Evolutionary conservation across 2,113 vertebrate species (phyloP), one percentile per base, ranked within the genome.

Genomic region (Ceyx cyanopectus): DNA sequence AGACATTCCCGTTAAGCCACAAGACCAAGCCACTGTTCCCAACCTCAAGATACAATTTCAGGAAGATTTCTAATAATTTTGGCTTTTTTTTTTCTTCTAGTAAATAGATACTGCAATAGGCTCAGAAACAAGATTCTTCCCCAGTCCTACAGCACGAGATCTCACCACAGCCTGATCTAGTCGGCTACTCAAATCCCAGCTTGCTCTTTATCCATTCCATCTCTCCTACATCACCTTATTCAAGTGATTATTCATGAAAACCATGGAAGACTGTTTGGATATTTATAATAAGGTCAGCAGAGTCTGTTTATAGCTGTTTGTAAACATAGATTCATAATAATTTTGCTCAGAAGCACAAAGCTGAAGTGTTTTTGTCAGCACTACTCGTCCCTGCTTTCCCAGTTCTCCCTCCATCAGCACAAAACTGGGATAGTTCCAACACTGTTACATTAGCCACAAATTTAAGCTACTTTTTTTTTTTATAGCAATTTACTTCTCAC

Each of bases 231-330:
- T 50, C 67, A 58, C 46, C 70, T 87, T 58, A 79, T 43, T 85
- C 60, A 86, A 94, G 60, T 12, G 57, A 93, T 90, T 89, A 88
- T 62, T 84, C 51, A 89, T 7, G 29, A 85, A 95, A 93, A 83
- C 56, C 13, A 9, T 67, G 67, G 60, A 93, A 89, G 70, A 85
- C 89, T 48, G 58, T 87, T 89, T 87, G 70, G 70, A 43, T 79
- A 87, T 74, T 89, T 92, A 87, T n/a, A 66, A 86, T 72, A 79
- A 93, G 79, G 74, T 63, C 83, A 94, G 66, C 90, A 79, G 85
- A 73, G 70, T 77, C 74, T 92, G 92, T 92, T 95, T 92, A 94
- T 40, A 77, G 75, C 63, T 83, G 67, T 89, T 83, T 82, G 72
- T 63, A 95, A 94, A 92, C 63, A 89, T 18, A 58, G 18, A 85